These are phyloP conservation scores for Rhinella marina DNA, from an alignment of 2,797 vertebrate species.

Conservation along the genomic window DNA sequence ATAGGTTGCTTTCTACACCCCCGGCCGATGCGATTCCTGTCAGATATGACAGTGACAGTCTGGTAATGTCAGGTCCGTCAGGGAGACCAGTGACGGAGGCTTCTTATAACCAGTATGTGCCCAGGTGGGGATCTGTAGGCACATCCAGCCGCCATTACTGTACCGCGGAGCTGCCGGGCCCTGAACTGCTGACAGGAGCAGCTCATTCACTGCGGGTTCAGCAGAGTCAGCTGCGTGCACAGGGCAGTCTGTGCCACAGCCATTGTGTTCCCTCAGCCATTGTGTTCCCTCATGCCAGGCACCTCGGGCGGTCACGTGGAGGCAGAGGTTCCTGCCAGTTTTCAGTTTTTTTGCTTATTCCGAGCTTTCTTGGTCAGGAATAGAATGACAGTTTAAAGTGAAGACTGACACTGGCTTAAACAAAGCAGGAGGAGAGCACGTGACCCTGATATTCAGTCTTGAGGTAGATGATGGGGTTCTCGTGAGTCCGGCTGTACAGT, in stretches of 20 bases:
- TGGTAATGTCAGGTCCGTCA: no score
- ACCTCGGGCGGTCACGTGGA: neutral
- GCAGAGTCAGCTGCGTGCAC: neutral
- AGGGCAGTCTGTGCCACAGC: neutral
- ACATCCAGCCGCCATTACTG: neutral
- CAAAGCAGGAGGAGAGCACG: neutral
- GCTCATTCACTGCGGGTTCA: conserved; percentile 10
- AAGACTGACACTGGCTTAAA: neutral
- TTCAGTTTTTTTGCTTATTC: neutral
- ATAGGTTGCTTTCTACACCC: no score
- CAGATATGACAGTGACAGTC: no score
- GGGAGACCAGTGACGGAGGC: no score
- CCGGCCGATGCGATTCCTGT: no score
- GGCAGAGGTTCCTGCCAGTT: neutral
- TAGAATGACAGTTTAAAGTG: neutral
- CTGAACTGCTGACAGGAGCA: neutral
- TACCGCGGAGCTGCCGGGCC: neutral
- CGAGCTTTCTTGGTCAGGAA: neutral
- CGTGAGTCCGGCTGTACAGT: neutral
- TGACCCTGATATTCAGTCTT: no score
- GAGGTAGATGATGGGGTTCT: neutral
- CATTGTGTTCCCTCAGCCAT: neutral
- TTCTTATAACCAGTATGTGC: no score
- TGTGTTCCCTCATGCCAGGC: neutral
- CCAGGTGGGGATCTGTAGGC: no score